phyloP scores from a whole-genome alignment of 2,113 vertebrate genomes.

The Chloebia gouldiae region DNA sequence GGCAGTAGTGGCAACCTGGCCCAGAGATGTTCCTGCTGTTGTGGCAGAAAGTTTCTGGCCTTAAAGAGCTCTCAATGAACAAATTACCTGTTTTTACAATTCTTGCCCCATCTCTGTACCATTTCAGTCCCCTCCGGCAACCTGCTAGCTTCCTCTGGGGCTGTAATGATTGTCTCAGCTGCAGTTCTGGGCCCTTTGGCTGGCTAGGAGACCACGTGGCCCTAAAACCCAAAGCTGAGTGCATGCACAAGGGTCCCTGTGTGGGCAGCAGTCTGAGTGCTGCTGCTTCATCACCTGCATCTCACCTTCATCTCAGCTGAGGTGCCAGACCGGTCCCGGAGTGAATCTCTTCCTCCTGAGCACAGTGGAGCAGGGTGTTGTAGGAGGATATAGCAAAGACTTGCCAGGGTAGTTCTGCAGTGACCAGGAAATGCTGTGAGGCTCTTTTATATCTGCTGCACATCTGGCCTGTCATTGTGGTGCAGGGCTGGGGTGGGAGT shows the following conservation, averaged over 20 bases:
- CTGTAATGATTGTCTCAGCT: background rate
- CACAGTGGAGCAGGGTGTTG: background rate
- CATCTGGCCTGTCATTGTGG: background rate
- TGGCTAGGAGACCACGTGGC: background rate
- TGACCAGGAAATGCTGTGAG: background rate
- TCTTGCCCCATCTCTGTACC: background rate
- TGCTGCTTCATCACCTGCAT: background rate
- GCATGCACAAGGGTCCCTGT: accelerated
- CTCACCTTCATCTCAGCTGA: background rate
- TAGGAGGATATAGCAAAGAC: background rate
- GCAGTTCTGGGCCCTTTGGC: background rate
- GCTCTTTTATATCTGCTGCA: background rate
- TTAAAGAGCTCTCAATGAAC: background rate
- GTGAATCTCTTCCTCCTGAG: background rate
- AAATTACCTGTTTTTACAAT: background rate
- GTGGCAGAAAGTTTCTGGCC: background rate
- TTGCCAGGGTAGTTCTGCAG: background rate
- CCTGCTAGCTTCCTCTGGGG: background rate
- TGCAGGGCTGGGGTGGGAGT: accelerated
- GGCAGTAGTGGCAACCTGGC: background rate
- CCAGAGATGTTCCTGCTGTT: background rate
- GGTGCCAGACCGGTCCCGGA: background rate
- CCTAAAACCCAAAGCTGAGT: background rate
- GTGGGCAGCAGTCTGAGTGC: background rate
- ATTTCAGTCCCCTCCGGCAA: too few relatives aligned